A percentile compares a stretch with the other conserved stretches of the same genome.
Conservation (phyloP, 2,888 invertebrate genomes). For the Mythimna pallens region DNA sequence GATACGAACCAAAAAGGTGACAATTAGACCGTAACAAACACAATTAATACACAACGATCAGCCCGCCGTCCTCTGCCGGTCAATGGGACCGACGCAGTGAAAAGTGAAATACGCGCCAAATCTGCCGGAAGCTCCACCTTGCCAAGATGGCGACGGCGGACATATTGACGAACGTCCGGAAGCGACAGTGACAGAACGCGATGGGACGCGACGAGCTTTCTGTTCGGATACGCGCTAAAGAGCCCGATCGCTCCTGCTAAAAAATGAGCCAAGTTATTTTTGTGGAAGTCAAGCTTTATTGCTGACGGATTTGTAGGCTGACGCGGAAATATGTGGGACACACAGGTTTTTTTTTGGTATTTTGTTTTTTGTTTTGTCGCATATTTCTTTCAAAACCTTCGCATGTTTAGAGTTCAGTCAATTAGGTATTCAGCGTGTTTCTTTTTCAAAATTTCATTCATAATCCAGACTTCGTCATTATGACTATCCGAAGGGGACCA, state of each 20-base stretch:
- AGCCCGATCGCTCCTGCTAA: conserved; percentile 58
- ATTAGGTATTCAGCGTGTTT: background rate
- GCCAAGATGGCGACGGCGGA: conserved; percentile 69
- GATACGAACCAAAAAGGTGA: conserved; percentile 60
- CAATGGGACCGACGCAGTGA: conserved; percentile 68
- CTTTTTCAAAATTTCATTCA: background rate
- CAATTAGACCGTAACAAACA: conserved; percentile 67
- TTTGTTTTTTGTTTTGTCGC: background rate
- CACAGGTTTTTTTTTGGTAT: conserved; percentile 1
- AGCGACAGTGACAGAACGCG: conserved; percentile 77
- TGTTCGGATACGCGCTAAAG: conserved; percentile 65
- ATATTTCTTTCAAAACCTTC: background rate
- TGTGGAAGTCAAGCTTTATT: conserved; percentile 56
- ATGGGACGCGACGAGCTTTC: conserved; percentile 70
- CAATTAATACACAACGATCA: conserved; percentile 65
- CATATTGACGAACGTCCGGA: conserved; percentile 74
- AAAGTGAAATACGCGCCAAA: conserved; percentile 70
- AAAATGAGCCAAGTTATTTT: conserved; percentile 65
- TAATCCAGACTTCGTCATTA: background rate
- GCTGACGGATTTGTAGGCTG: conserved; percentile 48
- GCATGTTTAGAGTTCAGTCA: background rate
- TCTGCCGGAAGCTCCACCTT: conserved; percentile 68
- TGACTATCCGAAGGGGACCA: too few relatives aligned
- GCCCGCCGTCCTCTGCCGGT: conserved; percentile 57
- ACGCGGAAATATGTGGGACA: conserved; percentile 27